Evolutionary conservation across 1,140 invertebrate species (phyloP), one percentile per base, ranked within the genome.

Genomic region (Drosophila tropicalis): DNA sequence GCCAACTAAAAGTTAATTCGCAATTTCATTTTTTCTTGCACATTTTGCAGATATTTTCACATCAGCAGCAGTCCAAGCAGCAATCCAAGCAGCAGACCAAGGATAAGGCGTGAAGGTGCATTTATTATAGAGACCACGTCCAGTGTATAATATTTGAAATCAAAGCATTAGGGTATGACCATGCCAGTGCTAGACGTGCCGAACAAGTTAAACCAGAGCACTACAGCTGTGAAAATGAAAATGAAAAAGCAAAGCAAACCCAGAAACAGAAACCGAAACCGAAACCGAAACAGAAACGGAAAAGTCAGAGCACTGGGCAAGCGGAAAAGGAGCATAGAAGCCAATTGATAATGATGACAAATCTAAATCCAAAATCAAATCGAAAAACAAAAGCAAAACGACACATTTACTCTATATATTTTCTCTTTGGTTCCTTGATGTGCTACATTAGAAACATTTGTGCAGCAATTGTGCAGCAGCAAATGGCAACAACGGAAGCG

Each of bases 91-190:
- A 60, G 19, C 22, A 56, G 57, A 7, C 55, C 41, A 29, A 61
- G 65, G 41, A 61, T 51, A 40, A 47, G 66, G 63, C 55, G 60
- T 70, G 73, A 76, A 76, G 76, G 70, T 76, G 72, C 73, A 62
- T 22, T 67, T 70, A 44, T 76, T 64, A 70, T 76, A 63, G 73
- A 76, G 82, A 79, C 62, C 64, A 70, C 55, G 79, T 78, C 76
- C 73, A 70, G 72, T 85, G 79, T 90, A 91, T 90, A 91, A 91
- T 91, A 91, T 91, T 91, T 91, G 90, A 91, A 91, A 91, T 91
- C 90, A 91, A 90, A 91, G 86, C 86, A 73, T 70, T 76, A 80
- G 81, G 78, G 70, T 82, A 81, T 76, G 67, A 79, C 72, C 70
- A 82, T 91, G 90, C 75, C 79, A 67, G 65, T 55, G 76, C 57